phyloP scores from a whole-genome alignment of 2,113 vertebrate species.

The Psittacara wagleri region DNA sequence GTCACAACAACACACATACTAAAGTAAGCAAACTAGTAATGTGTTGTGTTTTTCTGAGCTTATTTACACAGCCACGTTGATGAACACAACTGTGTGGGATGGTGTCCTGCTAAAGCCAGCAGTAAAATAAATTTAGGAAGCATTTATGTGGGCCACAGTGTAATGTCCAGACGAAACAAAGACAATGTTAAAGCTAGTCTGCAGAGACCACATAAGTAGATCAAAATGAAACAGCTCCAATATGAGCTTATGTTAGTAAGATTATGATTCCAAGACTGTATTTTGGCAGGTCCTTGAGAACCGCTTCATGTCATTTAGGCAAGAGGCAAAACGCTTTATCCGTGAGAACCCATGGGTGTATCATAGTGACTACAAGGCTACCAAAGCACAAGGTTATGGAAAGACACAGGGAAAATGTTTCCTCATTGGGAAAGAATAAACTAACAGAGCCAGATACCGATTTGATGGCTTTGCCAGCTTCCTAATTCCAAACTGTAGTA shows the following conservation, averaged over 20 bases:
- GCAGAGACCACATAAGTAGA: neutral
- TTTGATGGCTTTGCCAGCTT: accelerated
- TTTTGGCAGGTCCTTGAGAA: neutral
- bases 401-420: neutral
- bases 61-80: accelerated
- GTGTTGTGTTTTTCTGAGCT: neutral
- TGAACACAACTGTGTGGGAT: neutral
- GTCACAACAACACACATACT: neutral
- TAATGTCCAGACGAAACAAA: neutral
- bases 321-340: neutral
- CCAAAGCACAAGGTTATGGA: neutral
- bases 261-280: neutral
- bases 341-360: accelerated
- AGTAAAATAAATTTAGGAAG: neutral
- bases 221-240: neutral
- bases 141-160: neutral
- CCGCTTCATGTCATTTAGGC: neutral
- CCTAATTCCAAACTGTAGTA: neutral
- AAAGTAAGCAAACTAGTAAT: neutral
- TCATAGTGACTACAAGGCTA: neutral
- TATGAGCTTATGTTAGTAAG: conserved; percentile 6
- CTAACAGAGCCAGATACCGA: neutral
- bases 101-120: neutral
- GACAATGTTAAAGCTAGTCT: neutral
- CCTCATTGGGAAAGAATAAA: neutral